Base-by-base conservation (phyloP, 1,140 invertebrate genomes). In the Listronotus oregonensis region DNA sequence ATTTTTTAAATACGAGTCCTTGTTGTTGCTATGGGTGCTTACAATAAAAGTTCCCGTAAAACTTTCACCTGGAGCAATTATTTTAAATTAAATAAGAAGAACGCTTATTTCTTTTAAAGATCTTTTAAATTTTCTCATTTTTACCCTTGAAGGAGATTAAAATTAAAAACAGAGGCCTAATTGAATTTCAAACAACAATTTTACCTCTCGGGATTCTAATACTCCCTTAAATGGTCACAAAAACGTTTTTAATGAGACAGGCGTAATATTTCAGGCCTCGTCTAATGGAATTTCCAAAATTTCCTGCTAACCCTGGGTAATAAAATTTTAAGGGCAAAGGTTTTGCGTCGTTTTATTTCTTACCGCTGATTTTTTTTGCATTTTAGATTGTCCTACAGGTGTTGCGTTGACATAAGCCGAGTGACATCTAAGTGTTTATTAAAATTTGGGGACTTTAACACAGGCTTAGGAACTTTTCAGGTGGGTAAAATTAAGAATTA, bases 121-220 rank as follows among this genome's bases (percentile, higher is more conserved):
- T 12, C 3, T 37, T 8, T 8, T 37, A 37, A 37, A 37, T 7
- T 9, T 37, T 37, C 11, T 12, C 7, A 37, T 37, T 37, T 37
- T 37, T 8, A 37, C 11, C 34, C 7, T 9, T 37, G 34, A 37
- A 4, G 34, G 34, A 37, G 34, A 37, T 37, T 37, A 31, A 50
- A 50, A 50, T 50, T 50, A 50, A 50, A 50, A 50, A 50, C 47
- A 50, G 47, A 50, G 14, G 17, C 43, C 17, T 8, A 50, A 50
- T 50, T 50, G 14, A 50, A 50, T 50, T 50, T 50, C 17, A 50
- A 10, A 21, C 47, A 31, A 50, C 17, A 31, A 50, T 50, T 50
- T 31, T 31, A 17, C 27, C 47, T 8, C 47, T n/a, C 18, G 17
- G 15, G 47, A n/a, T 18, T 21, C 10, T 50, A 50, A 50, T 31